Evolutionary conservation across 2,888 invertebrate genomes (phyloP), one percentile per base, ranked within the genome.

Genomic region (Cepaea hortensis): DNA sequence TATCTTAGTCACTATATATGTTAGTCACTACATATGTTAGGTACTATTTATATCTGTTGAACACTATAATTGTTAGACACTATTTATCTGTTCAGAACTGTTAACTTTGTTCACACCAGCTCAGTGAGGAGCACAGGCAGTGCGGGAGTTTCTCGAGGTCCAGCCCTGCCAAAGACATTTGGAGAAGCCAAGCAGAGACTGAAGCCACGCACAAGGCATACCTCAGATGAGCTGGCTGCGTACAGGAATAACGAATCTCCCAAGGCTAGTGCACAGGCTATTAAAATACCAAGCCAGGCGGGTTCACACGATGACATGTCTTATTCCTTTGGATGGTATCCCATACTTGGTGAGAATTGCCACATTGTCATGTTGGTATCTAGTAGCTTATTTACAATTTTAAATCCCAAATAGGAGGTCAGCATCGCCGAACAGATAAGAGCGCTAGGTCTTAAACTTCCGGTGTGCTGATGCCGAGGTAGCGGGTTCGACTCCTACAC

Each of bases 121-220:
- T 94, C 97, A 98, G 4, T 98, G 98, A 93, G 98, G 98, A 95
- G 97, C 97, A 55, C 97, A 98, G 95, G 97, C 98, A 72, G 50
- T 72, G 23, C 61, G 18, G 73, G 82, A 72, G 23, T 97, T 92
- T 94, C 97, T 84, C 97, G 97, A 0, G 89, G 88, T 0, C 72
- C 88, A 50, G 85, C 84, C 48, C 20, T 85, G 65, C 86, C 86
- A 1, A 87, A 88, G 65, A 86, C 88, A 23, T 81, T 86, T 68
- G 68, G 70, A 4, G 89, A 89, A n/a, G 88, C 88, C 13, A 87
- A 82, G 13, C 62, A 76, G 23, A 84, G 50, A 35, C 76, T 85
- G 35, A 77, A 73, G 46, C 85, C 88, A 23, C 85, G 89, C 6
- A 81, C 76, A 4, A 81, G 88, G 5, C 88, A 88, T 62, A 84